Evolutionary conservation across 2,113 vertebrate genomes (phyloP).

Genomic region (Hemicordylus capensis): DNA sequence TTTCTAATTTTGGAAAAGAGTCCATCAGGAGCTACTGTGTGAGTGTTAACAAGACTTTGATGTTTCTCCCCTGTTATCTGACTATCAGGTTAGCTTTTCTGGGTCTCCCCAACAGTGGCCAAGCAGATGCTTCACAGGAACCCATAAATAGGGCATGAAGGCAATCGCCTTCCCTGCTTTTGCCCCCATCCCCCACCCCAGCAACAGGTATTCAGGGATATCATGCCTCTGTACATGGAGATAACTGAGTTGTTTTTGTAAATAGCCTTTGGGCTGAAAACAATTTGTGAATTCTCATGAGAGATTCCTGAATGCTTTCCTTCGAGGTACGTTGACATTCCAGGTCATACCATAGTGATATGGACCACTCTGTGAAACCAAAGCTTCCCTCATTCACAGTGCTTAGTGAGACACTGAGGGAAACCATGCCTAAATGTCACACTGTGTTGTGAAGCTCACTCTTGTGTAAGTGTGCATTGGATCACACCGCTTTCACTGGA

Average conservation of each 20-base stretch:
- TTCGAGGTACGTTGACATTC: neutral
- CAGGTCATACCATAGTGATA: neutral
- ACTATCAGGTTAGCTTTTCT: neutral
- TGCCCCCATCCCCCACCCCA: too few relatives aligned
- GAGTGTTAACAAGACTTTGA: conserved; percentile 32
- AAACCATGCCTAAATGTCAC: neutral
- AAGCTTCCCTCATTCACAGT: neutral
- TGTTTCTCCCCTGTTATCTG: conserved; percentile 2
- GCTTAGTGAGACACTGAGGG: neutral
- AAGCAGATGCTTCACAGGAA: neutral
- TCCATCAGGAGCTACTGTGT: conserved; percentile 26
- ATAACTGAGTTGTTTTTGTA: neutral
- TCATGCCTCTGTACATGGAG: neutral
- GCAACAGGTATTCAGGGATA: neutral
- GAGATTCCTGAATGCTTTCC: neutral
- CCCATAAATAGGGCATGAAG: neutral
- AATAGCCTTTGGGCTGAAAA: conserved; percentile 16
- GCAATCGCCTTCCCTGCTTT: neutral
- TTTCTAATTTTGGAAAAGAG: conserved; percentile 39
- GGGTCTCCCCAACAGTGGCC: too few relatives aligned
- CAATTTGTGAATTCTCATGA: conserved; percentile 19
- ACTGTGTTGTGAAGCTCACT: too few relatives aligned
- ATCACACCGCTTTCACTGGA: neutral
- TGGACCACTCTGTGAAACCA: neutral
- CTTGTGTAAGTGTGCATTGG: neutral